Percentiles rank a stretch among this genome's conserved stretches.
phyloP scores from a whole-genome alignment of 2,113 vertebrate species.

The Anhinga anhinga region DNA sequence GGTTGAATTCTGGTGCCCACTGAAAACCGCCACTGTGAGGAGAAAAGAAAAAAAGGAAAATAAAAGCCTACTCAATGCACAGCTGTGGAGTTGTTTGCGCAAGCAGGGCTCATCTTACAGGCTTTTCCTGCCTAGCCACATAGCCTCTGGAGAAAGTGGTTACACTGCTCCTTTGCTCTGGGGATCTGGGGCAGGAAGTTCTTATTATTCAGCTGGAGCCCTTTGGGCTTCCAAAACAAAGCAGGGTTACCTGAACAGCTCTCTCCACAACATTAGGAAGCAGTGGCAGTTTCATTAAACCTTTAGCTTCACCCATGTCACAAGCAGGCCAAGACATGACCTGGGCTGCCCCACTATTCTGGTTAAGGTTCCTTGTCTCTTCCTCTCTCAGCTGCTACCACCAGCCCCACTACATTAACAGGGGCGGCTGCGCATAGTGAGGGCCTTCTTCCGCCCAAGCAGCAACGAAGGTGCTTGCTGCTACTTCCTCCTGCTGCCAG shows the following conservation, averaged over 20 bases:
- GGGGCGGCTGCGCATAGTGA: fast-evolving
- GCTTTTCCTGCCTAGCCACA: slow-evolving; percentile 32
- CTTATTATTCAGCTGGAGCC: not conserved
- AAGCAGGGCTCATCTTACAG: slow-evolving; percentile 29
- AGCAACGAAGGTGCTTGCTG: not conserved
- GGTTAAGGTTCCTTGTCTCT: not conserved
- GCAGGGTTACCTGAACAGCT: not conserved
- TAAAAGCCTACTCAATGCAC: not conserved
- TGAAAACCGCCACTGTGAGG: slow-evolving; percentile 84
- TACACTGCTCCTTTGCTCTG: not conserved
- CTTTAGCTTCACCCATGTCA: not conserved
- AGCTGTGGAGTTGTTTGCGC: not conserved
- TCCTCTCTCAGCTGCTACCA: fast-evolving
- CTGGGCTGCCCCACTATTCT: not conserved
- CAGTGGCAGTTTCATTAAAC: not conserved
- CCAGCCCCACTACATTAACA: fast-evolving
- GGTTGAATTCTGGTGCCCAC: slow-evolving; percentile 91
- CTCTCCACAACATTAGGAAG: not conserved
- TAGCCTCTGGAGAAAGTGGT: slow-evolving; percentile 9
- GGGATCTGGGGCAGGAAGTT: not conserved
- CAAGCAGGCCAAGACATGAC: not conserved
- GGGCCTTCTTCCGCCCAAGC: not conserved
- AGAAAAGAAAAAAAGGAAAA: not conserved
- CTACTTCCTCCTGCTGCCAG: not conserved
- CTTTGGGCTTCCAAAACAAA: not conserved